phyloP scores from a whole-genome alignment of 2,888 invertebrate species.

The Amphipyra tragopoginis region DNA sequence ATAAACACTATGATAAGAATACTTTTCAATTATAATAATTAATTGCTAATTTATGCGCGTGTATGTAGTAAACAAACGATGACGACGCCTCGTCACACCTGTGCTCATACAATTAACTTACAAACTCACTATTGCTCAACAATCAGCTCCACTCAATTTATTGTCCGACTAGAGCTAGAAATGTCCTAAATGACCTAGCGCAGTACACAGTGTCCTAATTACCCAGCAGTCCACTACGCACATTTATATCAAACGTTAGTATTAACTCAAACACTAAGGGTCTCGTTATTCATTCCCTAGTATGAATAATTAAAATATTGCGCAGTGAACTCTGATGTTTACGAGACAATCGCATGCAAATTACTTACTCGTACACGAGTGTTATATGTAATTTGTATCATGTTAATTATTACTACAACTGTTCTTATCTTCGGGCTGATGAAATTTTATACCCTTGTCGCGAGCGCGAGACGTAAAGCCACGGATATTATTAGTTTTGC shows the following conservation, averaged over 20 bases:
- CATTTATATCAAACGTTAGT: conserved; percentile 45
- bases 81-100: conserved; percentile 62
- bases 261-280: conserved; percentile 52
- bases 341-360: conserved; percentile 71
- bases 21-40: conserved; percentile 70
- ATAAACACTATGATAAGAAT: conserved; percentile 6
- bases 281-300: conserved; percentile 60
- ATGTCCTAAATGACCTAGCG: conserved; percentile 28
- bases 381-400: conserved; percentile 71
- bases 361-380: conserved; percentile 64
- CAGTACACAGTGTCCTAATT: conserved; percentile 42
- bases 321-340: conserved; percentile 73
- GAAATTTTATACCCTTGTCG: conserved; percentile 73
- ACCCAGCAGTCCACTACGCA: conserved; percentile 35
- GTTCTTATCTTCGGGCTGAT: conserved; percentile 67
- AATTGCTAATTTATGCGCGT: conserved; percentile 75
- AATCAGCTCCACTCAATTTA: conserved; percentile 1
- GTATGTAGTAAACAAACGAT: conserved; percentile 65
- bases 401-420: conserved; percentile 70
- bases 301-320: conserved; percentile 69
- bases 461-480: conserved; percentile 53
- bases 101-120: conserved; percentile 44
- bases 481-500: conserved; percentile 56
- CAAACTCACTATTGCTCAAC: conserved; percentile 38
- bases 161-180: conserved; percentile 24